Base-by-base conservation (phyloP, 1,140 invertebrate species). In the Dermatophagoides farinae region DNA sequence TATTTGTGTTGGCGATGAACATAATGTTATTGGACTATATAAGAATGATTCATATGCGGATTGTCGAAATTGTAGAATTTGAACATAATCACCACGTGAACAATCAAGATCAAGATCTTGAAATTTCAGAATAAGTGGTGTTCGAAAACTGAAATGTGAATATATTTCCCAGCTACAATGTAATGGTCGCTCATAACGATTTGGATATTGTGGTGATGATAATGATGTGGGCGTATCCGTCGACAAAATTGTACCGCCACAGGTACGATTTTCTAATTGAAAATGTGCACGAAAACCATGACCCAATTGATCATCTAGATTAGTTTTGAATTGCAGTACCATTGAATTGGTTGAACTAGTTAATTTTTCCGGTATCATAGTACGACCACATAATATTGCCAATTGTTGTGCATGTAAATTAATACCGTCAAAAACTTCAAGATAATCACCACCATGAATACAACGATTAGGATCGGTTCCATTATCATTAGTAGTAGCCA, bases 371-470 rank as follows among this genome's bases (percentile, higher is more conserved):
- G 53, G 53, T 2, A 55, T 44, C n/a, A 72, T 54, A n/a, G 64
- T 69, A 44, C 75, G 75, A 0, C 82, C 82, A 68, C 85, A 88
- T 64, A 79, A 80, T 55, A 66, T 74, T 0, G 77, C 79, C 12
- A 87, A 78, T 14, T 77, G 53, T 49, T 80, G 73, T 49, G 77
- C 74, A 61, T 75, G 76, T 18, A 76, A 75, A 54, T 79, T 78
- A 10, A 72, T 66, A 4, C 84, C 84, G 71, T 87, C 84, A 57
- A 73, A 69, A 60, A 80, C 66, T 77, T 81, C 64, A 6, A 63
- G 40, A 64, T 73, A 82, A 70, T 86, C 84, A 61, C 77, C 80
- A 12, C 68, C 69, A 64, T 83, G 83, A 53, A 38, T 37, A 31
- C 31, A 31, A 31, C 31, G 31, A 31, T 31, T 8, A 2, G 31